Evolutionary conservation across 2,113 vertebrate genomes (phyloP).

Genomic region (Hystrix brachyura): DNA sequence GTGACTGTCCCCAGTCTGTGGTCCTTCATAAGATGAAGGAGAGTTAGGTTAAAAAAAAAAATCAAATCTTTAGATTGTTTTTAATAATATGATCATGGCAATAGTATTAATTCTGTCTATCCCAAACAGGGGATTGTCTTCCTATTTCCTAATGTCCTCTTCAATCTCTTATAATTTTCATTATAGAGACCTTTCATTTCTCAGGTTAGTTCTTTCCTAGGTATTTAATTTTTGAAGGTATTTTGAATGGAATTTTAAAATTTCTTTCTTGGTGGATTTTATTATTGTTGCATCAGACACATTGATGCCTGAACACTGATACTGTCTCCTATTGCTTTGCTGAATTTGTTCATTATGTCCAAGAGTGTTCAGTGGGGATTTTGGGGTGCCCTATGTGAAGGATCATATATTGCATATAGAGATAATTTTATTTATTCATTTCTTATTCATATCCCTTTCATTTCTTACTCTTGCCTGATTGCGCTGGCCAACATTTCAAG

Average conservation of each 20-base stretch:
- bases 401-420: background rate
- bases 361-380: background rate
- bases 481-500: background rate
- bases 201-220: background rate
- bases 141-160: background rate
- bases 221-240: background rate
- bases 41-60: background rate
- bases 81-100: background rate
- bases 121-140: background rate
- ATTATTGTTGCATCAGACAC: background rate
- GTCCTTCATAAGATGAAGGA: fast-evolving
- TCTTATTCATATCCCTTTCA: background rate
- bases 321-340: background rate
- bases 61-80: background rate
- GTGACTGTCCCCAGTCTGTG: background rate
- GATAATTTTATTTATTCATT: background rate
- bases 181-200: background rate
- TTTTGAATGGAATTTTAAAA: background rate
- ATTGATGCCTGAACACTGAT: background rate
- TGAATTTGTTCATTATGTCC: background rate
- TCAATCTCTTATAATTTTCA: background rate
- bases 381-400: background rate
- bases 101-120: background rate
- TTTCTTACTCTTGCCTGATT: background rate
- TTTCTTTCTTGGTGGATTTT: background rate